Evolutionary conservation across 2,797 vertebrate genomes (phyloP).

Genomic region (Myotis findleyi): DNA sequence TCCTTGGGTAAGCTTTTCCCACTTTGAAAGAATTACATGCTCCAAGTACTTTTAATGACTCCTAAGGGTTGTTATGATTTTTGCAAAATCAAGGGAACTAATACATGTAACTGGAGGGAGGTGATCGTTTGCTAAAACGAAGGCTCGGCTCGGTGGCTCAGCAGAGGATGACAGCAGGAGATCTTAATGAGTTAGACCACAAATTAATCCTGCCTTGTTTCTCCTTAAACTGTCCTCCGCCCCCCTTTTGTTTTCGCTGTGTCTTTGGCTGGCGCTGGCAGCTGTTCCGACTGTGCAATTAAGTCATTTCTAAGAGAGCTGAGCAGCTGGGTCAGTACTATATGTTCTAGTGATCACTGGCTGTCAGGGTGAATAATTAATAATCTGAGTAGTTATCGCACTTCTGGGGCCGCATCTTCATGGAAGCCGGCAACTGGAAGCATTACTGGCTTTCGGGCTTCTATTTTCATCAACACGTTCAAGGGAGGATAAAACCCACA

Average conservation of each 20-base stretch:
- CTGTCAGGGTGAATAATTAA: slow-evolving; percentile 41
- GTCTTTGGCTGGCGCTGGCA: neutral
- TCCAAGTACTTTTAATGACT: slow-evolving; percentile 27
- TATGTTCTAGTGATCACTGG: slow-evolving; percentile 7
- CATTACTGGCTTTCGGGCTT: neutral
- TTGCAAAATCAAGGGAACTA: slow-evolving; percentile 36
- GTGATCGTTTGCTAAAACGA: slow-evolving; percentile 46
- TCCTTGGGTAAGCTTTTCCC: neutral
- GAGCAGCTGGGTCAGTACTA: slow-evolving; percentile 60
- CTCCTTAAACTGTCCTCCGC: neutral
- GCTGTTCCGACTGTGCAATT: slow-evolving; percentile 53
- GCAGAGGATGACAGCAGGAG: slow-evolving; percentile 13
- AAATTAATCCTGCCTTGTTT: slow-evolving; percentile 60
- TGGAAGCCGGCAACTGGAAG: neutral
- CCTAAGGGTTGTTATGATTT: slow-evolving; percentile 20
- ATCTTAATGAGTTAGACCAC: slow-evolving; percentile 32
- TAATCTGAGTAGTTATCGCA: neutral
- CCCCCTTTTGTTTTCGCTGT: neutral
- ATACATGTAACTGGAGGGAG: neutral
- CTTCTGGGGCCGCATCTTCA: neutral
- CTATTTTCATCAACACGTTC: neutral
- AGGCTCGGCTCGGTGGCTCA: slow-evolving; percentile 1
- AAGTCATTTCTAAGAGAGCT: slow-evolving; percentile 54
- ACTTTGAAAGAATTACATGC: neutral
- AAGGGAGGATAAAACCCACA: neutral